phyloP scores from a whole-genome alignment of 2,888 invertebrate species.

The Vanessa cardui region DNA sequence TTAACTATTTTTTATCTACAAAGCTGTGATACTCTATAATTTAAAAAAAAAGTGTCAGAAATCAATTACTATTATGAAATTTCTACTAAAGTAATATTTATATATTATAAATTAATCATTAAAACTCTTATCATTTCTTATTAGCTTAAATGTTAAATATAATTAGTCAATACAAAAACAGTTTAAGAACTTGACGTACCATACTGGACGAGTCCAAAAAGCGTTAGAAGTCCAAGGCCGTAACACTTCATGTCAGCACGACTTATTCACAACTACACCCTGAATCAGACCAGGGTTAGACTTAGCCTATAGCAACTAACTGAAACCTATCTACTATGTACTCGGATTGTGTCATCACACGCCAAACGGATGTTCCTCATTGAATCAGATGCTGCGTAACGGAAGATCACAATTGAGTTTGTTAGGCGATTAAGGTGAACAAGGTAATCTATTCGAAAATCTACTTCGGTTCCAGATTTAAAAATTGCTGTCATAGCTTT shows the following conservation, averaged over 20 bases:
- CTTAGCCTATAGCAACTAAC: slow-evolving; percentile 22
- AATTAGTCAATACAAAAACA: neutral
- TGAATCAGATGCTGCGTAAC: slow-evolving; percentile 43
- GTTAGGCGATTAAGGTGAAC: slow-evolving; percentile 47
- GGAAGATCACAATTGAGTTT: slow-evolving; percentile 55
- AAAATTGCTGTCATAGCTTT: neutral
- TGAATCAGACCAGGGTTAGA: slow-evolving; percentile 42
- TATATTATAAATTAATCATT: too few species aligned
- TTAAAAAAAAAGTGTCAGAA: too few species aligned
- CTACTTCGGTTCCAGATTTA: neutral
- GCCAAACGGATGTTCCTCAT: slow-evolving; percentile 50
- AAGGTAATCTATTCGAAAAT: slow-evolving; percentile 1
- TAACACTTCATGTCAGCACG: slow-evolving; percentile 45
- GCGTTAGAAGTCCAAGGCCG: slow-evolving; percentile 46
- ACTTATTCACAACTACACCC: slow-evolving; percentile 39
- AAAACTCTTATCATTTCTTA: too few species aligned
- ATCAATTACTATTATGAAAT: too few species aligned
- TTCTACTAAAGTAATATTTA: too few species aligned
- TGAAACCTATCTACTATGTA: slow-evolving; percentile 25
- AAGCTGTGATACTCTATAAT: too few species aligned
- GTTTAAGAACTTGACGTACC: slow-evolving; percentile 49
- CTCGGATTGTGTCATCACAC: slow-evolving; percentile 42
- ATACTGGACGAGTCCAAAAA: slow-evolving; percentile 56
- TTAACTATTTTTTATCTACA: too few species aligned
- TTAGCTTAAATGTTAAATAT: too few species aligned